A percentile compares a stretch with the other conserved stretches of the same genome.
Conservation (phyloP, 2,888 invertebrate species). For the Drosophila flavopinicola region DNA sequence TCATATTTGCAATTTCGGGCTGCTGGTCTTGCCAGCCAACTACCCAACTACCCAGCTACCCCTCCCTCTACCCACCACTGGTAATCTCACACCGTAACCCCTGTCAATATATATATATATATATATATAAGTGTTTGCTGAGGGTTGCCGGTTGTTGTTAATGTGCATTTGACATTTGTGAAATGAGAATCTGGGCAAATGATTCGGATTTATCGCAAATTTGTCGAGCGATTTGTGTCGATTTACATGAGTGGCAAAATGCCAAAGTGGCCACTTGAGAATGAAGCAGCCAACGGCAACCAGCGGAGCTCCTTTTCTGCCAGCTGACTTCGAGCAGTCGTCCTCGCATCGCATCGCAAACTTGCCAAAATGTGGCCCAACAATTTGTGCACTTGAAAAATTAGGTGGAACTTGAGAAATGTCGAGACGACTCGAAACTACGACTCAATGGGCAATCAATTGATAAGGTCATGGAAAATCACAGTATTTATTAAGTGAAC, state of each 20-base stretch:
- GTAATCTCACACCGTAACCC: slow-evolving; percentile 44
- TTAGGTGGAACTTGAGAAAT: slow-evolving; percentile 4
- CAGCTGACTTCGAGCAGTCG: slow-evolving; percentile 41
- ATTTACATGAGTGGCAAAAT: slow-evolving; percentile 78
- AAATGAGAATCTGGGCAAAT: slow-evolving; percentile 79
- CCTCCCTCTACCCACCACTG: slow-evolving; percentile 4
- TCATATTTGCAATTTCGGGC: slow-evolving; percentile 73
- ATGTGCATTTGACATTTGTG: slow-evolving; percentile 78
- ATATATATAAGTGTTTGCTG: slow-evolving; percentile 13
- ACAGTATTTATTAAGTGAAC: neutral
- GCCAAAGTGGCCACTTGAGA: slow-evolving; percentile 76
- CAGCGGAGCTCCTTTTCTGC: slow-evolving; percentile 31
- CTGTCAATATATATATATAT: slow-evolving; percentile 49
- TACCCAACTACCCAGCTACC: slow-evolving; percentile 13
- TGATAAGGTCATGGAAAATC: slow-evolving; percentile 1
- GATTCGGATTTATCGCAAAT: slow-evolving; percentile 77
- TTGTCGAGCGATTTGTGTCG: slow-evolving; percentile 76
- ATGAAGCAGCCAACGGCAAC: slow-evolving; percentile 39
- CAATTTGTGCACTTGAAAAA: slow-evolving; percentile 12
- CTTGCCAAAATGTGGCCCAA: slow-evolving; percentile 26
- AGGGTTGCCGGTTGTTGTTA: slow-evolving; percentile 62
- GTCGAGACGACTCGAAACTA: slow-evolving; percentile 2
- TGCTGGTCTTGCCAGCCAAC: slow-evolving; percentile 51
- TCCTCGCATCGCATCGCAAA: neutral
- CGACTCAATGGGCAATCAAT: slow-evolving; percentile 4